Evolutionary conservation across 2,888 invertebrate species (phyloP), one percentile per base, ranked within the genome.

Genomic region (Lasioglossum zephyrum): DNA sequence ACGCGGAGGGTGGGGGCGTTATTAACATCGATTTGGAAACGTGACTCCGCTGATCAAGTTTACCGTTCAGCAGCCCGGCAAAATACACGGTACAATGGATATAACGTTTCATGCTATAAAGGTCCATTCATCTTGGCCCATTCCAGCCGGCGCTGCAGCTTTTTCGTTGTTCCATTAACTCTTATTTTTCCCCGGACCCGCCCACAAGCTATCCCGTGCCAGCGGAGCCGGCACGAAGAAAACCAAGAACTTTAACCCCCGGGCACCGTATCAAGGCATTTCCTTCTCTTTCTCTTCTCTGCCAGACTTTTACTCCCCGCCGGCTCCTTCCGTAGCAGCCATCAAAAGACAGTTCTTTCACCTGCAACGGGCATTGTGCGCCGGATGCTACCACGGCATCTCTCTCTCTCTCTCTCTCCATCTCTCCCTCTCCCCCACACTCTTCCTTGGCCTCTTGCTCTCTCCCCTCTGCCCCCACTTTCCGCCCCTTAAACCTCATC

Each of bases 101-200:
- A 85, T 87, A 87, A 85, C 82, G 87, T 88, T 88, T 85, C 81
- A 70, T 77, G 82, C 78, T 88, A 83, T 85, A 79, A 77, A 79
- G 86, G 86, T 84, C 88, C 86, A 88, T 88, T 88, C 88, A 88
- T 88, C 88, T 88, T 88, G 81, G 86, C 79, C 78, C 88, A 81
- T 88, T 88, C 82, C 80, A 86, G 79, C 73, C 84, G 79, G 79
- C 44, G 83, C 76, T 87, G 83, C 79, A 88, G 83, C 85, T 88
- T 89, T 91, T 92, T 89, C 88, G 88, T 90, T 89, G 90, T 92
- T 92, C 92, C 92, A 92, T 92, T 92, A 92, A 92, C 92, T 92
- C 90, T 89, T 92, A 92, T 92, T 92, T 92, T 91, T 88, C 89
- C 86, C 87, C 82, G 75, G 81, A 70, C 72, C 85, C 85, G 77